These are phyloP conservation scores for Philereme transversata DNA, from an alignment of 2,888 invertebrate genomes.

Conservation along the genomic window DNA sequence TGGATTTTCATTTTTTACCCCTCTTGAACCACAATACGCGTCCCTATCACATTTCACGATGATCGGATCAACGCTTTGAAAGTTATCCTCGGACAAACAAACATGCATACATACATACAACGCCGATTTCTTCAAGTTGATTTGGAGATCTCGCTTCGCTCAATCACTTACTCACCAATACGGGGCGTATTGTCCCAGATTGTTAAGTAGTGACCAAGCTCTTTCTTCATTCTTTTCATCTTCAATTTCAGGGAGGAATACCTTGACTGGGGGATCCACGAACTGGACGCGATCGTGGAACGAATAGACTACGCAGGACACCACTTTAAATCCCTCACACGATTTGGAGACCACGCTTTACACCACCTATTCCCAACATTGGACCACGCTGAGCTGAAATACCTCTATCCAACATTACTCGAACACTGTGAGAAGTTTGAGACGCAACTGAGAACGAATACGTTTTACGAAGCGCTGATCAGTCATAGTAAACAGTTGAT, in stretches of 20 bases:
- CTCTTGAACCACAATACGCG: too few relatives aligned
- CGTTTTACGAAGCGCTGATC: conserved; percentile 85
- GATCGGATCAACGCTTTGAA: too few relatives aligned
- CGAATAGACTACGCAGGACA: conserved; percentile 86
- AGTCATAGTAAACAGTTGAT: conserved; percentile 85
- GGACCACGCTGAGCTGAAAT: conserved; percentile 88
- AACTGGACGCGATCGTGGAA: conserved; percentile 89
- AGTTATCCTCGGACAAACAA: too few relatives aligned
- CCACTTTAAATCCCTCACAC: conserved; percentile 87
- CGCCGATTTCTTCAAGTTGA: too few relatives aligned
- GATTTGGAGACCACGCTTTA: conserved; percentile 90
- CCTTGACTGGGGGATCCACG: conserved; percentile 91
- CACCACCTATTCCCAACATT: conserved; percentile 93
- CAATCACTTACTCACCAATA: too few relatives aligned
- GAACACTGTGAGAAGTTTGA: conserved; percentile 87
- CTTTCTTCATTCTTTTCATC: neutral
- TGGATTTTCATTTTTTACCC: too few relatives aligned
- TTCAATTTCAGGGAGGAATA: conserved; percentile 68
- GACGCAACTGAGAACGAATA: conserved; percentile 72
- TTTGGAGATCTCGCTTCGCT: too few relatives aligned
- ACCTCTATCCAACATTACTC: conserved; percentile 85
- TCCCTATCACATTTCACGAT: too few relatives aligned
- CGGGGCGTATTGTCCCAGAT: neutral
- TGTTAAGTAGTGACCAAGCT: neutral
- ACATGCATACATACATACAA: too few relatives aligned